Percentiles rank a stretch among this genome's conserved stretches.
These are phyloP conservation scores for Austrofundulus limnaeus DNA, from an alignment of 2,113 vertebrate species.

Conservation along the genomic window DNA sequence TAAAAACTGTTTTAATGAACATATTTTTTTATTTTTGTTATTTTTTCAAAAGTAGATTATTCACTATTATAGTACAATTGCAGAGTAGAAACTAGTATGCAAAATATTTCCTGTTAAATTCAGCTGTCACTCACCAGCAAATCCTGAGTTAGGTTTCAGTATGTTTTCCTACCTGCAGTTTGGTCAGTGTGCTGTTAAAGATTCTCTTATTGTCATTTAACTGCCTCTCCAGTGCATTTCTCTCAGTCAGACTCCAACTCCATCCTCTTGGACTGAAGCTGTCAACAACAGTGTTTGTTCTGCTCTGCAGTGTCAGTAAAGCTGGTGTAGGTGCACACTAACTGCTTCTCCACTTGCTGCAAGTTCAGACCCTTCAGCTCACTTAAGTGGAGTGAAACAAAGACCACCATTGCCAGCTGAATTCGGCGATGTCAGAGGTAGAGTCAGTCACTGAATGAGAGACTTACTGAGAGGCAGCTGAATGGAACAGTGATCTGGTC, in stretches of 20 bases:
- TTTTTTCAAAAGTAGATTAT: too few species aligned
- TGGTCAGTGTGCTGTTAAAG: neutral
- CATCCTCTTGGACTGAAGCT: constrained; percentile 1
- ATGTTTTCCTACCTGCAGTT: neutral
- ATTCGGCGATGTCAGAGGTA: neutral
- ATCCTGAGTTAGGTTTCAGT: neutral
- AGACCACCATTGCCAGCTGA: neutral
- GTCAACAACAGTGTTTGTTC: neutral
- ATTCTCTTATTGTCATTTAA: neutral
- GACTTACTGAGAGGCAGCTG: neutral
- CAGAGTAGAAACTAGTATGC: constrained; percentile 8
- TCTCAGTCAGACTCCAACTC: neutral
- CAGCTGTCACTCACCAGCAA: neutral
- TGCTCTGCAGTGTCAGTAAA: constrained; percentile 7
- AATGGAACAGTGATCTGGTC: neutral
- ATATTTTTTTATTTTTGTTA: too few species aligned
- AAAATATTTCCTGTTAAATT: neutral
- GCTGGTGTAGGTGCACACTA: neutral
- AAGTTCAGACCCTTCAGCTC: neutral
- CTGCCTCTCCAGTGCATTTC: neutral
- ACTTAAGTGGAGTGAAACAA: neutral
- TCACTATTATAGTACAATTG: too few species aligned
- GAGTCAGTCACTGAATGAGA: neutral
- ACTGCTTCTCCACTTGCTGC: constrained; percentile 1
- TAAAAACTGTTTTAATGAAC: too few species aligned